These are phyloP conservation scores for Schizotus pectinicornis DNA, from an alignment of 2,888 invertebrate genomes.

Conservation along the genomic window DNA sequence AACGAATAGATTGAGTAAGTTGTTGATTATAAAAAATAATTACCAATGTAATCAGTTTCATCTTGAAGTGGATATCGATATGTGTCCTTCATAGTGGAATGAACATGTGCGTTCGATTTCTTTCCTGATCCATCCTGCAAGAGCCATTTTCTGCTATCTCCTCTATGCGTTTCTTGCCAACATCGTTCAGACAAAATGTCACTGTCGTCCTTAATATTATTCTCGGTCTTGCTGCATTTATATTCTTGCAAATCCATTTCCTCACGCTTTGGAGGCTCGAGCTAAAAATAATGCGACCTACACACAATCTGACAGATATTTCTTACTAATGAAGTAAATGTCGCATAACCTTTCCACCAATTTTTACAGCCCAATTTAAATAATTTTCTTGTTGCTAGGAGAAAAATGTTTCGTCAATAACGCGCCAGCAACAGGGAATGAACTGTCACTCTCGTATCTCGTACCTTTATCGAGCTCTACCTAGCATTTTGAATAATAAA, in stretches of 20 bases:
- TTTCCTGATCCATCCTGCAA: constrained; percentile 44
- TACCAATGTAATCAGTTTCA: constrained; percentile 19
- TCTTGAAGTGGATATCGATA: constrained; percentile 41
- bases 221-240: constrained; percentile 11
- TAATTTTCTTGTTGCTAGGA: constrained; percentile 3
- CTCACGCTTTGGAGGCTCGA: no score
- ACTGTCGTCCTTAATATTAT: constrained; percentile 31
- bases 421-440: neutral
- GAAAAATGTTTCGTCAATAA: constrained; percentile 11
- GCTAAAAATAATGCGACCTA: no score
- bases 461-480: no score
- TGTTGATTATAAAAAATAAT: no score
- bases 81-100: constrained; percentile 49
- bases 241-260: constrained; percentile 19
- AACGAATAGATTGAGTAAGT: no score
- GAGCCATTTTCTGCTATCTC: constrained; percentile 52
- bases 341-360: no score
- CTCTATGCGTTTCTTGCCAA: constrained; percentile 45
- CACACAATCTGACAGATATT: constrained; percentile 1
- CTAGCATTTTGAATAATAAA: no score
- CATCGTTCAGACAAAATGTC: constrained; percentile 45
- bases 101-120: constrained; percentile 30
- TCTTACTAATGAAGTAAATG: no score
- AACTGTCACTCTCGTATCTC: no score
- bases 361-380: no score